Evolutionary conservation across 2,888 invertebrate genomes (phyloP).

Genomic region (Temnothorax rugatulus): DNA sequence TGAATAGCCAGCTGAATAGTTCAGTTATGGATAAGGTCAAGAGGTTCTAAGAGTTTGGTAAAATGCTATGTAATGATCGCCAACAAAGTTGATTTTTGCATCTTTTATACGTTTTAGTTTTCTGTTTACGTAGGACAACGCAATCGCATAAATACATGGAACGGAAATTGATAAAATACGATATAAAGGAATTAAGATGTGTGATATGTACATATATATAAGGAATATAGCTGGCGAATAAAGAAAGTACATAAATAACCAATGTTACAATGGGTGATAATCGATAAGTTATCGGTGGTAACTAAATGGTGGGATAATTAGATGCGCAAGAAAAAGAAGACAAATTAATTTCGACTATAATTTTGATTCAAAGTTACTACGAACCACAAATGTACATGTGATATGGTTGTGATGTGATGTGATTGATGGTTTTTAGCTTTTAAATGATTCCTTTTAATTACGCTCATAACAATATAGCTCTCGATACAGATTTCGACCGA

Average conservation of each 20-base stretch:
- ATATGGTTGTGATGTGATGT: too few relatives aligned
- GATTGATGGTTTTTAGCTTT: too few relatives aligned
- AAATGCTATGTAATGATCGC: not conserved
- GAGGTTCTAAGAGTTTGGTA: not conserved
- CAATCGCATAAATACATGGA: not conserved
- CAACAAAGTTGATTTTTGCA: not conserved
- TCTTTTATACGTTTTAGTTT: not conserved
- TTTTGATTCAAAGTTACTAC: too few relatives aligned
- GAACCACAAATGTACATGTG: too few relatives aligned
- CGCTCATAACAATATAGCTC: too few relatives aligned
- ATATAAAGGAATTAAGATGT: not conserved
- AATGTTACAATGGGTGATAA: not conserved
- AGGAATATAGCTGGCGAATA: not conserved
- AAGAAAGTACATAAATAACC: not conserved
- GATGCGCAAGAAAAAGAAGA: too few relatives aligned
- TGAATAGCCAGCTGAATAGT: constrained; percentile 35
- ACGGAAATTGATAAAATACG: not conserved
- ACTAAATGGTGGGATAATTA: not conserved
- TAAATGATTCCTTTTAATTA: too few relatives aligned
- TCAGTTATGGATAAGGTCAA: constrained; percentile 28
- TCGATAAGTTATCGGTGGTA: not conserved
- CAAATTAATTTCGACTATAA: too few relatives aligned
- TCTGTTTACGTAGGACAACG: not conserved
- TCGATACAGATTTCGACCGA: too few relatives aligned
- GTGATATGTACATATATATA: not conserved